A percentile compares a stretch with the other conserved stretches of the same genome.
Evolutionary conservation across 2,888 invertebrate species (phyloP).

Genomic region (Drosophila sordidapex): DNA sequence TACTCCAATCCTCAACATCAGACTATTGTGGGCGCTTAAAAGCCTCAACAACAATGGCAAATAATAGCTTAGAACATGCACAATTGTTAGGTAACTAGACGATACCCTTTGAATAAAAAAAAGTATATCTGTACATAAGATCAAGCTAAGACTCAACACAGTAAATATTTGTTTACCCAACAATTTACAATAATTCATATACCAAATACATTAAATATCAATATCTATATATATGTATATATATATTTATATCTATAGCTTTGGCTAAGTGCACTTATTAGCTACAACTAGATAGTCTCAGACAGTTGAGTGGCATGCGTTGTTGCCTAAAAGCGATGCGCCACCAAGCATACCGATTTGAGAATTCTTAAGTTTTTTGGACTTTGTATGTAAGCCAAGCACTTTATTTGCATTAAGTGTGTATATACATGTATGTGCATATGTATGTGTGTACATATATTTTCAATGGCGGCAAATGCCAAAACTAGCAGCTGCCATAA

Average conservation of each 20-base stretch:
- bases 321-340: constrained; percentile 44
- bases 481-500: constrained; percentile 46
- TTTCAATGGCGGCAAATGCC: constrained; percentile 59
- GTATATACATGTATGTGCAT: background rate
- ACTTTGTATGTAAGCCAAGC: constrained; percentile 37
- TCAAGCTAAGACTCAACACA: background rate
- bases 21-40: constrained; percentile 33
- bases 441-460: constrained; percentile 10
- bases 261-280: constrained; percentile 18
- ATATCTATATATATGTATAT: background rate
- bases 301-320: constrained; percentile 32
- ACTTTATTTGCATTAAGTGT: constrained; percentile 32
- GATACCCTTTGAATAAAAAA: background rate
- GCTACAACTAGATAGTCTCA: constrained; percentile 19
- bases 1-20: background rate
- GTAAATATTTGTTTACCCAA: background rate
- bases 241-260: background rate
- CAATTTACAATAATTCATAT: background rate
- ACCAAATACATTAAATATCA: too few species aligned
- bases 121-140: background rate
- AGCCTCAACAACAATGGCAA: constrained; percentile 8
- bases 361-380: constrained; percentile 23
- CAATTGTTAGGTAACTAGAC: background rate
- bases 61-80: constrained; percentile 13
- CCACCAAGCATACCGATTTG: constrained; percentile 42